Percentiles rank a stretch among this genome's conserved stretches.
Conservation (phyloP, 2,113 vertebrate genomes). For the Struthio camelus region DNA sequence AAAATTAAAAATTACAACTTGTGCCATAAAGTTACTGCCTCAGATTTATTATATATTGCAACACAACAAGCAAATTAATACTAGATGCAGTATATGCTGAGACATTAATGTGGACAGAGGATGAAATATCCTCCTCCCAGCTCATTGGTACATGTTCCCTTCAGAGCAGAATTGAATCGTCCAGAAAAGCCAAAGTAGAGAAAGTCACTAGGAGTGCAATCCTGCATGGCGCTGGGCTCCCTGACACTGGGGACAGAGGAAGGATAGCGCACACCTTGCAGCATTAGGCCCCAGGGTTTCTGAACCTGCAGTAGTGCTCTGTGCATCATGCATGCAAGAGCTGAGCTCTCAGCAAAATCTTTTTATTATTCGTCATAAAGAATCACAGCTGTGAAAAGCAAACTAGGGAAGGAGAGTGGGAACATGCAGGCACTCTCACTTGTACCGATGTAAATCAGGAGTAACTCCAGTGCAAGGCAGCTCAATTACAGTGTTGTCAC, state of each 20-base stretch:
- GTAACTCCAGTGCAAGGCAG: not conserved
- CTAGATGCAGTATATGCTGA: slow-evolving; percentile 48
- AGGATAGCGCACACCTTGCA: not conserved
- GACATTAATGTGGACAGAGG: slow-evolving; percentile 39
- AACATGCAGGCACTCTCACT: not conserved
- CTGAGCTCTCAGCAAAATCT: slow-evolving; percentile 45
- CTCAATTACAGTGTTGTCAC: not conserved
- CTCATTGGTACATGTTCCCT: not conserved
- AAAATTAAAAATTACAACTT: slow-evolving; percentile 63
- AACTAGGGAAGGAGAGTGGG: not conserved
- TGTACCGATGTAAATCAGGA: not conserved
- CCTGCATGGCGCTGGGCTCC: not conserved
- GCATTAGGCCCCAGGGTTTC: not conserved
- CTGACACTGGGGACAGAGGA: not conserved
- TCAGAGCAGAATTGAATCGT: not conserved
- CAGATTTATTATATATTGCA: slow-evolving; percentile 54
- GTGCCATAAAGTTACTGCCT: slow-evolving; percentile 50
- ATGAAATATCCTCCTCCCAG: slow-evolving; percentile 50
- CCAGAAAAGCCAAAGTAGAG: not conserved
- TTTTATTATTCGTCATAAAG: slow-evolving; percentile 51
- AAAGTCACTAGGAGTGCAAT: not conserved
- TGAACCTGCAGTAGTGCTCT: not conserved
- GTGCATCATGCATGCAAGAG: not conserved
- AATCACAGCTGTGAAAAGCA: not conserved
- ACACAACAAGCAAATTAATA: slow-evolving; percentile 68